Evolutionary conservation across 1,140 invertebrate species (phyloP).

Genomic region (Calephelis nemesis): DNA sequence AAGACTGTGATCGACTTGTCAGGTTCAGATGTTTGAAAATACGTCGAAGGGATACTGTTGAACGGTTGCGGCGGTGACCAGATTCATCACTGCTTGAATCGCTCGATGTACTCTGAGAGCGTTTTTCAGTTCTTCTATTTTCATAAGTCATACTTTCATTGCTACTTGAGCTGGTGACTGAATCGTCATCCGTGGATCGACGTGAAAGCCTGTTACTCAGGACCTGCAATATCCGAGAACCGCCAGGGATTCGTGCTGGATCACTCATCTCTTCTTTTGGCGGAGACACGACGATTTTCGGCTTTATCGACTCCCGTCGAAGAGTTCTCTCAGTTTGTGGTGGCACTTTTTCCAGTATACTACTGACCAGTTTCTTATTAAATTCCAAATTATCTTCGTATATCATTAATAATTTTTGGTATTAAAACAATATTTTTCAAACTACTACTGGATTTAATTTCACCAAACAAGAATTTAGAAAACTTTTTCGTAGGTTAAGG

Average conservation of each 20-base stretch:
- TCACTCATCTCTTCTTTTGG: conserved; percentile 66
- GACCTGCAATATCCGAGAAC: conserved; percentile 80
- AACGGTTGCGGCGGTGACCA: conserved; percentile 80
- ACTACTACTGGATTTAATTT: background rate
- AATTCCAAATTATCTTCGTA: conserved; percentile 52
- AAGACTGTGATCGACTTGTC: conserved; percentile 81
- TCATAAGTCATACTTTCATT: conserved; percentile 74
- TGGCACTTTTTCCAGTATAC: conserved; percentile 48
- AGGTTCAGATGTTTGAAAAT: conserved; percentile 85
- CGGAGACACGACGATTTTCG: conserved; percentile 73
- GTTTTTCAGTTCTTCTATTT: conserved; percentile 56
- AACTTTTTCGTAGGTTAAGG: conserved; percentile 8
- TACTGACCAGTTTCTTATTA: conserved; percentile 54
- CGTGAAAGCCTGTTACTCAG: conserved; percentile 81
- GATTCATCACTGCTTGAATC: conserved; percentile 80
- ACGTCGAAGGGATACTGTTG: conserved; percentile 83
- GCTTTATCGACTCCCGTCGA: conserved; percentile 58
- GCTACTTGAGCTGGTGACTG: conserved; percentile 80
- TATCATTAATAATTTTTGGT: conserved; percentile 25
- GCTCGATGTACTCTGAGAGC: conserved; percentile 80
- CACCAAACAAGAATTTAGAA: conserved; percentile 3
- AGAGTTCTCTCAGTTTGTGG: conserved; percentile 43
- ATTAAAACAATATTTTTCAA: conserved; percentile 36
- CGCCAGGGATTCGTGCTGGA: conserved; percentile 70
- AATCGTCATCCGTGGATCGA: conserved; percentile 77